phyloP scores from a whole-genome alignment of 2,888 invertebrate species.

The Caenorhabditis sinica region DNA sequence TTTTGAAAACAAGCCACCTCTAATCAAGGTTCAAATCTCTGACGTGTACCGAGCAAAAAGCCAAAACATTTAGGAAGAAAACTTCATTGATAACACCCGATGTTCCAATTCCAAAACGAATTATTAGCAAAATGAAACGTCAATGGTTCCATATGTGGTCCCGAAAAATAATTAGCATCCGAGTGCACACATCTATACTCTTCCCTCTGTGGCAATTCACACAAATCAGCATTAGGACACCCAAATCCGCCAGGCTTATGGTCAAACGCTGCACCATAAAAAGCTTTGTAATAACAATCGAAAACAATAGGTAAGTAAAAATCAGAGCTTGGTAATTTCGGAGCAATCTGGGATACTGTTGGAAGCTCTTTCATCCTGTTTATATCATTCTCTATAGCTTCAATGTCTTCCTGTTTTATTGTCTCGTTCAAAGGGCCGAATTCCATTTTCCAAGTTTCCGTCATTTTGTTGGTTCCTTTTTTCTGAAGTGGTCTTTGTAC shows the following conservation, averaged over 20 bases:
- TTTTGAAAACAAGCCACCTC: too few relatives aligned
- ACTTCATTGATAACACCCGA: slow-evolving; percentile 2
- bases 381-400: slow-evolving; percentile 35
- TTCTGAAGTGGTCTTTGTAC: slow-evolving; percentile 47
- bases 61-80: too few relatives aligned
- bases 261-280: slow-evolving; percentile 17
- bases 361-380: background rate
- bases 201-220: slow-evolving; percentile 42
- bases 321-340: slow-evolving; percentile 14
- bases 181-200: slow-evolving; percentile 19
- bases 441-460: slow-evolving; percentile 30
- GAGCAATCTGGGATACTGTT: background rate
- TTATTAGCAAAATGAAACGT: slow-evolving; percentile 40
- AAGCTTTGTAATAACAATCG: slow-evolving; percentile 46
- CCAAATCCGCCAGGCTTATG: background rate
- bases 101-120: slow-evolving; percentile 9
- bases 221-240: slow-evolving; percentile 53
- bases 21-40: too few relatives aligned
- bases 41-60: too few relatives aligned
- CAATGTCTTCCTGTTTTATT: slow-evolving; percentile 24
- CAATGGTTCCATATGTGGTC: slow-evolving; percentile 46
- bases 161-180: slow-evolving; percentile 48
- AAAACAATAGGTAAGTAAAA: slow-evolving; percentile 47
- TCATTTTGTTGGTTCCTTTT: slow-evolving; percentile 11
- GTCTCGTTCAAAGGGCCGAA: slow-evolving; percentile 45